Evolutionary conservation across 2,797 vertebrate genomes (phyloP).

Genomic region (Ctenosaura bakeri): DNA sequence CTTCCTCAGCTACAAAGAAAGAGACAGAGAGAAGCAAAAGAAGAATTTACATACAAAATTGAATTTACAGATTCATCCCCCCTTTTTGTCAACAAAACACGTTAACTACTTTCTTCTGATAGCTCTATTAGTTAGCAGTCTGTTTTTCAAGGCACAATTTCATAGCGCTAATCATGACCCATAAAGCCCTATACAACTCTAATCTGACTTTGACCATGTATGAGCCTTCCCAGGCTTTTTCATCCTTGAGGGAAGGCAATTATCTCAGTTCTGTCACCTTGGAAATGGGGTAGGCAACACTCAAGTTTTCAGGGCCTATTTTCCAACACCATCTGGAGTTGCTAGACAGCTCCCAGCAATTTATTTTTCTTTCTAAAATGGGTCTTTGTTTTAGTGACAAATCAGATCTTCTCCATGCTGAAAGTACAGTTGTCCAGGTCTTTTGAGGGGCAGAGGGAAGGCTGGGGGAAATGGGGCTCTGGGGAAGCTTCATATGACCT

Average conservation of each 20-base stretch:
- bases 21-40: background rate
- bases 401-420: too few species aligned
- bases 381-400: too few species aligned
- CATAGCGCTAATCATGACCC: background rate
- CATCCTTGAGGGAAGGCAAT: background rate
- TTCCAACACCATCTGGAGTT: too few species aligned
- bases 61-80: background rate
- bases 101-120: background rate
- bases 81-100: constrained; percentile 49
- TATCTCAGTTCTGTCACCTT: background rate
- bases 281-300: too few species aligned
- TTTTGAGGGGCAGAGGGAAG: too few species aligned
- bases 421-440: too few species aligned
- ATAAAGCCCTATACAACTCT: background rate
- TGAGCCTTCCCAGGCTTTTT: background rate
- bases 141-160: background rate
- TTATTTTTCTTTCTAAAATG: too few species aligned
- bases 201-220: background rate
- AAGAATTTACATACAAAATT: background rate
- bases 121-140: background rate
- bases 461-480: too few species aligned
- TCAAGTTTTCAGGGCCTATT: too few species aligned
- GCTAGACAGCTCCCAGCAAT: too few species aligned
- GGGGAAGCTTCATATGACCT: background rate
- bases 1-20: constrained; percentile 81